Evolutionary conservation across 1,140 invertebrate genomes (phyloP), one percentile per base, ranked within the genome.

Genomic region (Drosophila sturtevanti): DNA sequence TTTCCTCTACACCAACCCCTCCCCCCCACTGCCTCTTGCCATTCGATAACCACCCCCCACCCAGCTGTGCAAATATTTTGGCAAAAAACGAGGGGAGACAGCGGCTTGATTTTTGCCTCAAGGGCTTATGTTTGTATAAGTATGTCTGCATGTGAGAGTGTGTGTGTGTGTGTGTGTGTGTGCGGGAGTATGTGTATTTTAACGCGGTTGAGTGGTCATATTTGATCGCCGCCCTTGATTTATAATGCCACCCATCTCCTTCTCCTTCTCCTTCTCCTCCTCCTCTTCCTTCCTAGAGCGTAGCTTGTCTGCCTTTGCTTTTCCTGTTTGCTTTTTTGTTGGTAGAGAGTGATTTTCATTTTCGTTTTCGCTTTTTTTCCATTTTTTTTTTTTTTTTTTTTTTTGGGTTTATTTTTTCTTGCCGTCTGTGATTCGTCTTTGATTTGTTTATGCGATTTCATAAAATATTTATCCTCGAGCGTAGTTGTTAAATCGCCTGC

Each of bases 361-460:
- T 75, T 65, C n/a, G n/a, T n/a, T n/a, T n/a, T n/a, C n/a, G n/a
- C n/a, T 79, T 68, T 72, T 55, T 64, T 27, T 64, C 51, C 22
- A 60, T 68, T 68, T 60, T 54, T 41, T 64, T 58, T 51, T 51
- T 38, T 60, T 63, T 60, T 63, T 60, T 41, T 67, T 54, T 35
- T 38, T 31, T 6, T 31, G 27, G 24, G 24, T 24, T 24, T 4
- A 24, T 31, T 72, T 55, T 64, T 22, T 55, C 61, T 22, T 60
- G 38, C 59, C 72, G 68, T 79, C 79, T 89, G 66, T 84, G 84
- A 89, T 84, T 89, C 84, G 77, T 82, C 84, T 89, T 89, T 89
- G 84, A 89, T 89, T 89, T 89, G 84, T 89, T 89, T 89, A 89
- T 89, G 84, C 85, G 84, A 84, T 89, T 89, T 89, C 84, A 89